These are phyloP conservation scores for Dascillus cervinus DNA, from an alignment of 2,888 invertebrate species.

Conservation along the genomic window DNA sequence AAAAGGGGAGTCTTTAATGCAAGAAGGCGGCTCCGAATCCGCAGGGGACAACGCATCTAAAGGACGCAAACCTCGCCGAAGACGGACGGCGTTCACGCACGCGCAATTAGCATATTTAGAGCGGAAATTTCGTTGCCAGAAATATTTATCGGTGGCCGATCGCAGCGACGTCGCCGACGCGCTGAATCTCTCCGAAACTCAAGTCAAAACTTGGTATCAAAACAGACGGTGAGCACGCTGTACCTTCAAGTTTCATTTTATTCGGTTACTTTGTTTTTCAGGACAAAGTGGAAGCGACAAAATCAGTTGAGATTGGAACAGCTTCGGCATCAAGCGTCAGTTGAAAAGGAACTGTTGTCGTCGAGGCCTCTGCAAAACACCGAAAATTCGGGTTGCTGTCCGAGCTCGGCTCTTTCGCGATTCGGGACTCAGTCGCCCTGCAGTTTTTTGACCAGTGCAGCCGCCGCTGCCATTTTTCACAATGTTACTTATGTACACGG, in stretches of 20 bases:
- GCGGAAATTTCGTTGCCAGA: conserved; percentile 87
- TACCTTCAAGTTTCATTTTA: not conserved
- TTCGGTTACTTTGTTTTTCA: conserved; percentile 31
- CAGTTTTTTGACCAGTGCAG: conserved; percentile 60
- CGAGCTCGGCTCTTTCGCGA: conserved; percentile 28
- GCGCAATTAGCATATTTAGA: conserved; percentile 88
- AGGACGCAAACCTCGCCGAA: conserved; percentile 71
- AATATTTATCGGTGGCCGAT: conserved; percentile 89
- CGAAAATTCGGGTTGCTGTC: conserved; percentile 35
- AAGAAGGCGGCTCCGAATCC: conserved; percentile 14
- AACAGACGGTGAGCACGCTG: conserved; percentile 61
- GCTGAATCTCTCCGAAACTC: conserved; percentile 83
- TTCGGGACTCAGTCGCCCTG: conserved; percentile 44
- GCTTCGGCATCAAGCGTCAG: conserved; percentile 73
- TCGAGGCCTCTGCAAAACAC: conserved; percentile 27
- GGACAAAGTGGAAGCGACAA: conserved; percentile 85
- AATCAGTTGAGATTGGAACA: conserved; percentile 82
- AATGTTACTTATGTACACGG: conserved; percentile 68
- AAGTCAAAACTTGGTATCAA: conserved; percentile 95
- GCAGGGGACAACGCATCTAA: conserved; percentile 30
- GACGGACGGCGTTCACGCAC: conserved; percentile 89
- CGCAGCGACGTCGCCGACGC: conserved; percentile 89
- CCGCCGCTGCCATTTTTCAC: conserved; percentile 64
- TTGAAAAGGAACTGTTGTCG: conserved; percentile 58
- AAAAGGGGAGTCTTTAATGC: too few species aligned